Base-by-base conservation (phyloP, 2,888 invertebrate species). In the Caenorhabditis sp. region DNA sequence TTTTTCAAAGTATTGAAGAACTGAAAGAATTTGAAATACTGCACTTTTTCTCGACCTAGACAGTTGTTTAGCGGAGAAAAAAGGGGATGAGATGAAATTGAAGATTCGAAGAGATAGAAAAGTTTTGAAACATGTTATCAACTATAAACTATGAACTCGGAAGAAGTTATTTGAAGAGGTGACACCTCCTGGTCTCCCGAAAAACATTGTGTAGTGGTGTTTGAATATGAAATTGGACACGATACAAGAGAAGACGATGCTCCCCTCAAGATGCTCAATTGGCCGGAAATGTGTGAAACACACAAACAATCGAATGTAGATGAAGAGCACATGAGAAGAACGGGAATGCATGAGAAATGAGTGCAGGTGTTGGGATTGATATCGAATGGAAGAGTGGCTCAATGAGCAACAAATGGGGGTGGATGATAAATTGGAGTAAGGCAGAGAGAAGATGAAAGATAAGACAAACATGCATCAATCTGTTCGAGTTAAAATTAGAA, bases 241-340 rank as follows among this genome's bases (percentile, higher is more conserved):
- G 64, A 64, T n/a, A 49, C 28, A 63, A 49, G 51, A 31, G n/a
- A n/a, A n/a, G 56, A 56, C 38, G 63, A 1, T 38, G 56, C 76
- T 56, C 64, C 10, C n/a, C 31, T 16, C 28, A 58, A 31, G 59
- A 56, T 59, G 47, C 64, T 68, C 76, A 68, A 76, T 68, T 76
- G 77, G 69, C 77, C 77, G 77, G 77, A 77, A 77, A 77, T 70
- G 63, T 77, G 77, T 77, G 77, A 77, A 77, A 76, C 76, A n/a
- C n/a, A 76, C 76, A 76, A 76, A 76, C 76, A 76, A 76, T 68
- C 47, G 63, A 28, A 47, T 44, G 61, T n/a, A 35, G 61, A 59
- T 12, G 41, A 49, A 26, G 64, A 35, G 70, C 44, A 54, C 4
- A 51, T 26, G 22, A 56, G 38, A n/a, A 22, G 31, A 58, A 58